Evolutionary conservation across 1,140 invertebrate species (phyloP).

Genomic region (Mizuhopecten yessoensis): DNA sequence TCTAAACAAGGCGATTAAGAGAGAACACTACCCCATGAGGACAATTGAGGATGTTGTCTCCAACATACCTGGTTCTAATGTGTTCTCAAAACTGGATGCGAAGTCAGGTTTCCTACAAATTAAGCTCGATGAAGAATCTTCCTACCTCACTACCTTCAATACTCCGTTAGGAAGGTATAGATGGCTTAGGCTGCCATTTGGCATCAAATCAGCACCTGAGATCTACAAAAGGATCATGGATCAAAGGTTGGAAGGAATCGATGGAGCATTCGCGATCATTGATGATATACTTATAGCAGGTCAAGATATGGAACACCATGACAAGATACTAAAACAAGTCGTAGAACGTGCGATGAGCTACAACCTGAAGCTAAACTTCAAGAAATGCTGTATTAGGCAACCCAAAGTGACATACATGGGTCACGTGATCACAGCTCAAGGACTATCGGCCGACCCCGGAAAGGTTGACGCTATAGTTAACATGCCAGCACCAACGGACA

Average conservation of each 20-base stretch:
- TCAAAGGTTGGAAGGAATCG: conserved; percentile 54
- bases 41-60: no score
- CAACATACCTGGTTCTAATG: conserved; percentile 60
- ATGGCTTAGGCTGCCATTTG: conserved; percentile 58
- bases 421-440: conserved; percentile 78
- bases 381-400: conserved; percentile 61
- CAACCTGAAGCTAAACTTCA: conserved; percentile 65
- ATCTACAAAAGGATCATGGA: conserved; percentile 57
- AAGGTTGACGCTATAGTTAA: conserved; percentile 79
- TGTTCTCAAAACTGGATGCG: conserved; percentile 73
- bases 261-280: conserved; percentile 70
- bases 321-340: conserved; percentile 71
- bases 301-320: conserved; percentile 59
- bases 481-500: conserved; percentile 53
- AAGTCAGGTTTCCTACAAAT: conserved; percentile 77
- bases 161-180: conserved; percentile 73
- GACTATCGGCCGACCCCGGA: conserved; percentile 78
- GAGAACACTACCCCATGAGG: no score
- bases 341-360: conserved; percentile 78
- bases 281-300: conserved; percentile 78
- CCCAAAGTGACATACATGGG: conserved; percentile 58
- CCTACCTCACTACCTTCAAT: conserved; percentile 73
- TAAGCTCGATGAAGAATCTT: conserved; percentile 68
- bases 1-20: no score
- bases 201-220: conserved; percentile 53